Evolutionary conservation across 2,113 vertebrate genomes (phyloP).

Genomic region (Theropithecus gelada): DNA sequence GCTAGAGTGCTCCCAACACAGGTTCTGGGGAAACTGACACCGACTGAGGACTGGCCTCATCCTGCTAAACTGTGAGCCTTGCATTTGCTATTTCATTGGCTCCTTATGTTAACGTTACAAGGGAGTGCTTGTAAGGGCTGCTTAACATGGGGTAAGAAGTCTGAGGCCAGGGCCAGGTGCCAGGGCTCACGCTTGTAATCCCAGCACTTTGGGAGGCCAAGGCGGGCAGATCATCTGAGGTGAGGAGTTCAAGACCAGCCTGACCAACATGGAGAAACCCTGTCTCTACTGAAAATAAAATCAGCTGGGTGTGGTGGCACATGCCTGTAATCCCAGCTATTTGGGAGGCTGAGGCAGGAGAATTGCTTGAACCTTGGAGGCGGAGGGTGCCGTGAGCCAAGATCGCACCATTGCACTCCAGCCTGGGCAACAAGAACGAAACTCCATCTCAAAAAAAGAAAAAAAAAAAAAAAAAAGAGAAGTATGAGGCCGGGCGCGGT

Average conservation of each 20-base stretch:
- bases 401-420: no score
- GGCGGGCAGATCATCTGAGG: neutral
- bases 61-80: neutral
- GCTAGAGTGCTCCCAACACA: neutral
- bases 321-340: no score
- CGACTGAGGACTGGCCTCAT: rapidly evolving
- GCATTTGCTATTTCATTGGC: neutral
- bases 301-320: no score
- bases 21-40: neutral
- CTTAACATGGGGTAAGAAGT: neutral
- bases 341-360: no score
- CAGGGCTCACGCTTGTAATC: neutral
- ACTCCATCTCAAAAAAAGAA: neutral
- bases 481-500: neutral
- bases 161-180: neutral
- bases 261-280: neutral
- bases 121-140: neutral
- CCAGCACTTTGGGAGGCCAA: neutral
- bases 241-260: neutral
- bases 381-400: no score
- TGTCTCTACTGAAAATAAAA: no score
- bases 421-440: no score
- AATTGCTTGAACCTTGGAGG: no score
- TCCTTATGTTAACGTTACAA: neutral
- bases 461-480: neutral